These are phyloP conservation scores for Adineta ricciae DNA, from an alignment of 2,888 invertebrate genomes.

Conservation along the genomic window DNA sequence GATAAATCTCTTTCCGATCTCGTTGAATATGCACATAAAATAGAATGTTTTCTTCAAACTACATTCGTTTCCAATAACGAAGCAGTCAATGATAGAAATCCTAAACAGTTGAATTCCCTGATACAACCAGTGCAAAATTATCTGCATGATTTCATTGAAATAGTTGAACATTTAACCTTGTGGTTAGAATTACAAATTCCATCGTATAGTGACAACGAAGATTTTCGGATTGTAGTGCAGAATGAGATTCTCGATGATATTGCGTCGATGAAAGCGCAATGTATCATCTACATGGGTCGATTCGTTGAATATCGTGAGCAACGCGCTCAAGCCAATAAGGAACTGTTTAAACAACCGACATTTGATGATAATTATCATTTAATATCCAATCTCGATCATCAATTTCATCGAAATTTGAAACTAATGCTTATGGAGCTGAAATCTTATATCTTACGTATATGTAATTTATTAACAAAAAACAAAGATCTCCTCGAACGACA, in stretches of 20 bases:
- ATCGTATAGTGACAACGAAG: not conserved
- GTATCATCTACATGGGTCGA: not conserved
- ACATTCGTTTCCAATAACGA: not conserved
- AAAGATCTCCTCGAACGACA: not conserved
- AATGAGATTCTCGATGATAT: not conserved
- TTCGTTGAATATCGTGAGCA: conserved; percentile 6
- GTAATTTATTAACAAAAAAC: not conserved
- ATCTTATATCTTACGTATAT: not conserved
- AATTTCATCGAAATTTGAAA: not conserved
- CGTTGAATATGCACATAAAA: not conserved
- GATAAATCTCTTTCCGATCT: not conserved
- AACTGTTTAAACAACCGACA: not conserved
- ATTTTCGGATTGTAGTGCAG: not conserved
- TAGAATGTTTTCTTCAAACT: not conserved
- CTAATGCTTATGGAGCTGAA: not conserved
- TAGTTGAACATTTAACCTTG: not conserved
- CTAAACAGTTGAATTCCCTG: no score
- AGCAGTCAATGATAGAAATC: not conserved
- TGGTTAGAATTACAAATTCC: not conserved
- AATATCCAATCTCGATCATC: not conserved
- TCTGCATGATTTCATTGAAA: conserved; percentile 4
- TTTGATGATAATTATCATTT: not conserved
- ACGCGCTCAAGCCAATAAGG: not conserved
- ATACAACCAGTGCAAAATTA: not conserved
- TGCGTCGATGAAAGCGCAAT: not conserved